Conservation (phyloP, 2,797 vertebrate species). For the Periparus ater region DNA sequence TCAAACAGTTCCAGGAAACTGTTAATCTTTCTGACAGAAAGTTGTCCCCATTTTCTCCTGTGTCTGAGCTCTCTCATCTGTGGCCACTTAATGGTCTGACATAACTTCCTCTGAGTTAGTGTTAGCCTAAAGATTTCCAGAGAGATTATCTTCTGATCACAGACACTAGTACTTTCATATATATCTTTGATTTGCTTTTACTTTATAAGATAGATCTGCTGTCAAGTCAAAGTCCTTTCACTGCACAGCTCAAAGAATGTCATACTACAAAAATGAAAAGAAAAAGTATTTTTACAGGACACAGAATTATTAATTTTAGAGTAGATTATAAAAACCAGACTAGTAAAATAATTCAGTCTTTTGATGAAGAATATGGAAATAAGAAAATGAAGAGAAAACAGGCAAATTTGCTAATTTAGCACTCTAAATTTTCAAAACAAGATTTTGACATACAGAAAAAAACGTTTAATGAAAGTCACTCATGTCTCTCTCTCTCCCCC, state of each 20-base stretch:
- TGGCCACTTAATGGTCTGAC: neutral
- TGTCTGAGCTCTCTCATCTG: neutral
- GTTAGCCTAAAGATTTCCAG: neutral
- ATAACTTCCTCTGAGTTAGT: neutral
- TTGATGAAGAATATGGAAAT: neutral
- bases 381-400: neutral
- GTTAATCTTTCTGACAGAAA: neutral
- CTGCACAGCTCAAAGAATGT: neutral
- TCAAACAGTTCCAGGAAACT: neutral
- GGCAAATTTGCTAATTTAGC: neutral
- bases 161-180: neutral
- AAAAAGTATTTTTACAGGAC: neutral
- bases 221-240: neutral
- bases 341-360: neutral
- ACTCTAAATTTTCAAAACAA: conserved; percentile 23
- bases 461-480: conserved; percentile 1
- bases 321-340: neutral
- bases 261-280: neutral
- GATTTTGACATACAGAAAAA: conserved; percentile 6
- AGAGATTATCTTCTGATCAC: neutral
- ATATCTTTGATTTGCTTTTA: neutral
- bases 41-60: neutral
- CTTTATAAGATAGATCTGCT: neutral
- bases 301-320: neutral
- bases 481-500: neutral